phyloP scores from a whole-genome alignment of 2,888 invertebrate species.

The Graphium colonna region DNA sequence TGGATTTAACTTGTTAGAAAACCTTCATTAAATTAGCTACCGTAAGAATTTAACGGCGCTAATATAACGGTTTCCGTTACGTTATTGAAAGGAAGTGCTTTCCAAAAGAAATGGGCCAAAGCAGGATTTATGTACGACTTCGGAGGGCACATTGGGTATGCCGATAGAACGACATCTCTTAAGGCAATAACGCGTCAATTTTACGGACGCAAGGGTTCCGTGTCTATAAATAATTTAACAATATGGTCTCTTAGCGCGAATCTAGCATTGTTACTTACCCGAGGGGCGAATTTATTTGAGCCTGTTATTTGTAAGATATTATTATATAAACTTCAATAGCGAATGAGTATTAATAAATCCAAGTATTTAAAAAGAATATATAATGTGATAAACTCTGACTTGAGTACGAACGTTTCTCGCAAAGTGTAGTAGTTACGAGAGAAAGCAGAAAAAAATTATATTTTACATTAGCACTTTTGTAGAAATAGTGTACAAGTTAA shows the following conservation, averaged over 20 bases:
- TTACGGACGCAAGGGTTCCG: slow-evolving; percentile 2
- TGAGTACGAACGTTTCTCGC: too few species aligned
- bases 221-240: neutral
- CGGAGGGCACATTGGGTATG: slow-evolving; percentile 10
- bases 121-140: slow-evolving; percentile 18
- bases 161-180: too few species aligned
- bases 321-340: neutral
- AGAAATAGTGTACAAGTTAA: too few species aligned
- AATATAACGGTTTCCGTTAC: too few species aligned
- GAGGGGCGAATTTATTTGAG: neutral
- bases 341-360: neutral
- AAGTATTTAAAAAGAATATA: too few species aligned
- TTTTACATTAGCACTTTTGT: too few species aligned
- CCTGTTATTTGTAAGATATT: neutral
- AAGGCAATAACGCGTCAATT: slow-evolving; percentile 12
- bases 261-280: neutral
- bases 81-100: slow-evolving; percentile 14
- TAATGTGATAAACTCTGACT: too few species aligned
- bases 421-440: too few species aligned
- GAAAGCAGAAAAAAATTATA: too few species aligned
- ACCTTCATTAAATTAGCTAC: too few species aligned
- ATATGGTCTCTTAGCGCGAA: neutral
- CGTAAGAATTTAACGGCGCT: too few species aligned
- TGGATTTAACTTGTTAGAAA: too few species aligned
- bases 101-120: slow-evolving; percentile 12